Evolutionary conservation across 2,888 invertebrate species (phyloP).

Genomic region (Drosophila mimetica): DNA sequence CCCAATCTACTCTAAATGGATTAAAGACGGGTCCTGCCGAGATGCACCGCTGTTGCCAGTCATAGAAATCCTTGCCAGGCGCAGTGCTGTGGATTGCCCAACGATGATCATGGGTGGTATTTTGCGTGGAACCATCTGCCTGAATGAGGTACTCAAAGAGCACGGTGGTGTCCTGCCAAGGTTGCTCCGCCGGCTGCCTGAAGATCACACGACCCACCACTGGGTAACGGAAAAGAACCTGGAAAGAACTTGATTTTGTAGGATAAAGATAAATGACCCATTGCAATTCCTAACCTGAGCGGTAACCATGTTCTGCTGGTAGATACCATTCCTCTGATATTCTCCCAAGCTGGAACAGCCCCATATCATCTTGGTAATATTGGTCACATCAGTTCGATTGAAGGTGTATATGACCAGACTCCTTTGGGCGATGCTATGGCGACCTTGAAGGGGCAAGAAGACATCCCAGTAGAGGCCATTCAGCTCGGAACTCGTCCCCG

Average conservation of each 20-base stretch:
- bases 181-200: slow-evolving; percentile 91
- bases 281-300: too few relatives aligned
- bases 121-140: slow-evolving; percentile 92
- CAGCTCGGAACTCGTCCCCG: slow-evolving; percentile 89
- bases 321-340: slow-evolving; percentile 87
- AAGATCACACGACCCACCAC: slow-evolving; percentile 93
- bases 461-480: slow-evolving; percentile 92
- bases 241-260: too few relatives aligned
- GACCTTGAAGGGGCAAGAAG: slow-evolving; percentile 93
- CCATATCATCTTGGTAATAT: slow-evolving; percentile 80
- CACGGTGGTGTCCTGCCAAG: slow-evolving; percentile 93
- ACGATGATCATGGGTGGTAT: slow-evolving; percentile 90
- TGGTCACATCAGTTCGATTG: slow-evolving; percentile 74
- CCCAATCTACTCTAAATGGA: slow-evolving; percentile 90
- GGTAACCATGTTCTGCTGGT: slow-evolving; percentile 90
- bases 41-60: slow-evolving; percentile 94
- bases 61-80: slow-evolving; percentile 94
- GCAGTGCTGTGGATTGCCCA: slow-evolving; percentile 93
- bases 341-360: slow-evolving; percentile 88
- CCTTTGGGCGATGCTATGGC: slow-evolving; percentile 91
- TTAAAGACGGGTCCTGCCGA: slow-evolving; percentile 92
- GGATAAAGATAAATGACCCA: too few relatives aligned
- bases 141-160: slow-evolving; percentile 94
- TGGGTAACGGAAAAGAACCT: slow-evolving; percentile 93
- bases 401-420: slow-evolving; percentile 86